A percentile compares a stretch with the other conserved stretches of the same genome.
Conservation (phyloP, 2,888 invertebrate genomes). For the Thyatira batis region DNA sequence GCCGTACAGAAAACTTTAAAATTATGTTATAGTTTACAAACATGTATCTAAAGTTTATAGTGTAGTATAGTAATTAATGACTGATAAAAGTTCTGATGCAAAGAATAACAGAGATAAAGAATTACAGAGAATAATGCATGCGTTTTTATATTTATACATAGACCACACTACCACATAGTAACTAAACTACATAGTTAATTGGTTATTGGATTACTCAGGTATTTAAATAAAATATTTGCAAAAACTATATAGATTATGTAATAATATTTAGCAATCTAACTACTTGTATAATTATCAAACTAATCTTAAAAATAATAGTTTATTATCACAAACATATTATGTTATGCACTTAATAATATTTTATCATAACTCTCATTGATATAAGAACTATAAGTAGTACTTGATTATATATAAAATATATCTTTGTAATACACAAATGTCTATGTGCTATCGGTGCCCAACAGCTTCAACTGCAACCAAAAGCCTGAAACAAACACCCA, state of each 20-base stretch:
- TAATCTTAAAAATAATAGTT: slow-evolving; percentile 6
- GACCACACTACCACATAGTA: too few relatives aligned
- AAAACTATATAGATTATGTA: not conserved
- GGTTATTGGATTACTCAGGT: too few relatives aligned
- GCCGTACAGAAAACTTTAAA: too few relatives aligned
- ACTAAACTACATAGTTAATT: too few relatives aligned
- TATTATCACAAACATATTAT: slow-evolving; percentile 36
- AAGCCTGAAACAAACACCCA: slow-evolving; percentile 36
- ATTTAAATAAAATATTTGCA: not conserved
- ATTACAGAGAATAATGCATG: too few relatives aligned
- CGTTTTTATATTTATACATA: too few relatives aligned
- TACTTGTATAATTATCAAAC: not conserved
- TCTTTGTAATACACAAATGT: not conserved
- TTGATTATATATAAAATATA: slow-evolving; percentile 6
- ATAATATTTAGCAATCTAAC: not conserved
- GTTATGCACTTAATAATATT: slow-evolving; percentile 8
- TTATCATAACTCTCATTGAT: not conserved
- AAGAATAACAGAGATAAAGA: too few relatives aligned
- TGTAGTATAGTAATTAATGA: too few relatives aligned
- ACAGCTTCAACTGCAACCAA: slow-evolving; percentile 56
- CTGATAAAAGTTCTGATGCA: too few relatives aligned
- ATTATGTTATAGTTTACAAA: too few relatives aligned
- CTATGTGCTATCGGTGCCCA: slow-evolving; percentile 26
- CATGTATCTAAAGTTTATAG: too few relatives aligned
- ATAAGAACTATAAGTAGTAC: not conserved